Evolutionary conservation across 2,797 vertebrate genomes (phyloP).

Genomic region (Leuciscus waleckii): DNA sequence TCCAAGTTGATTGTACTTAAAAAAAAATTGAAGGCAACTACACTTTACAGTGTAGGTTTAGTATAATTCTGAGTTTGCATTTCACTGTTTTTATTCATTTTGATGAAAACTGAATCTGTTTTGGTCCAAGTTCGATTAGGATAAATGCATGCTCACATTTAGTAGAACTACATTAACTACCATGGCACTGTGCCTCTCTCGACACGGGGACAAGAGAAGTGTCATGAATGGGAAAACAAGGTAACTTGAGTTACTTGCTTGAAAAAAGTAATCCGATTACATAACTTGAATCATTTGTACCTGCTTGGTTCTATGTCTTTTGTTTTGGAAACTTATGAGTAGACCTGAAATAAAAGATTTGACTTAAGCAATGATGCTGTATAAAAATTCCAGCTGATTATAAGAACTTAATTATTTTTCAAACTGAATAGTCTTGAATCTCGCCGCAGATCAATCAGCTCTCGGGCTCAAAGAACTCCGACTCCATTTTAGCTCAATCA

Average conservation of each 20-base stretch:
- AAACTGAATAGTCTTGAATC: slow-evolving; percentile 88
- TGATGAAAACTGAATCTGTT: no score
- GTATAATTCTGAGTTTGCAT: no score
- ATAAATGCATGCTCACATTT: background rate
- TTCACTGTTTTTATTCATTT: no score
- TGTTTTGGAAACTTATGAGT: background rate
- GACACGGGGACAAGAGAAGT: background rate
- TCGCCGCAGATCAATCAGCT: slow-evolving; percentile 90
- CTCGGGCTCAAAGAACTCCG: slow-evolving; percentile 84
- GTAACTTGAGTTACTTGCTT: background rate
- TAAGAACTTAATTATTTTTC: slow-evolving; percentile 90
- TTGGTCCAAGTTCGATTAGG: background rate
- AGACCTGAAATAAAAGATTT: slow-evolving; percentile 7
- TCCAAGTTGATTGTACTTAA: no score
- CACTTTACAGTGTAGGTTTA: no score
- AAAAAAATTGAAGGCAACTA: no score
- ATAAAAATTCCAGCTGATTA: slow-evolving; percentile 76
- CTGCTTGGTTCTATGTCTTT: background rate
- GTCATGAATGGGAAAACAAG: background rate
- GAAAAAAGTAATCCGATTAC: background rate
- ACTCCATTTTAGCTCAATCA: slow-evolving; percentile 96
- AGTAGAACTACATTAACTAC: background rate
- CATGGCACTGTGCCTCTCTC: no score
- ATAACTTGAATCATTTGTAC: background rate
- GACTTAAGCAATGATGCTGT: slow-evolving; percentile 41